Evolutionary conservation across 2,113 vertebrate genomes (phyloP).

Genomic region (Macaca mulatta): DNA sequence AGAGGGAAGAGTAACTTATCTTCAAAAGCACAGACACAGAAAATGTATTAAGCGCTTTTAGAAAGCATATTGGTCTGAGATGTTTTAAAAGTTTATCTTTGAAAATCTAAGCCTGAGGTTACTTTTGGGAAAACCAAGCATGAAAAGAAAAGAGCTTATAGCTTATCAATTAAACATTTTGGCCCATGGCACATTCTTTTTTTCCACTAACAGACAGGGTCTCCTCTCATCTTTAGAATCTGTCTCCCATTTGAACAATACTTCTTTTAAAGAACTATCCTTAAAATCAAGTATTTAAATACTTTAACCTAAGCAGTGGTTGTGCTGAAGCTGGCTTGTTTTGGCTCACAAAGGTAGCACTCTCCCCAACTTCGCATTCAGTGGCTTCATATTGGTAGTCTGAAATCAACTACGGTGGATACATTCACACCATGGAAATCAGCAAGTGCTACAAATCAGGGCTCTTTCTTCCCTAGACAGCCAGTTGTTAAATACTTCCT

Average conservation of each 20-base stretch:
- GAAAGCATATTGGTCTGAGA: neutral
- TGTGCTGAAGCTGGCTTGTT: neutral
- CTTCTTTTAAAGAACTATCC: neutral
- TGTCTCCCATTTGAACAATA: neutral
- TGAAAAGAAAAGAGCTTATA: neutral
- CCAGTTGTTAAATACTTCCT: neutral
- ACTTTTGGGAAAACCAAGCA: neutral
- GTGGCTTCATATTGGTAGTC: neutral
- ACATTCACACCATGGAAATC: neutral
- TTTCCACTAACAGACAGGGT: neutral
- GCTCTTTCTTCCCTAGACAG: neutral
- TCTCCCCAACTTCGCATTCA: neutral
- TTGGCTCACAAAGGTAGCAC: neutral
- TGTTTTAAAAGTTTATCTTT: constrained; percentile 39
- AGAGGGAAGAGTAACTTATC: neutral
- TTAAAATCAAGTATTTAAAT: neutral
- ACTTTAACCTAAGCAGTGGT: neutral
- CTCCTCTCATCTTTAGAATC: neutral
- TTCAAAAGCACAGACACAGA: neutral
- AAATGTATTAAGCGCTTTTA: neutral
- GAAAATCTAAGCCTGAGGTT: neutral
- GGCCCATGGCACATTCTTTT: neutral
- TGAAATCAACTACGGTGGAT: neutral
- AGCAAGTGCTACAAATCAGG: neutral
- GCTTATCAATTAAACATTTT: constrained; percentile 15